These are phyloP conservation scores for Nannobrachium achirus DNA, from an alignment of 2,113 vertebrate genomes.

Conservation along the genomic window DNA sequence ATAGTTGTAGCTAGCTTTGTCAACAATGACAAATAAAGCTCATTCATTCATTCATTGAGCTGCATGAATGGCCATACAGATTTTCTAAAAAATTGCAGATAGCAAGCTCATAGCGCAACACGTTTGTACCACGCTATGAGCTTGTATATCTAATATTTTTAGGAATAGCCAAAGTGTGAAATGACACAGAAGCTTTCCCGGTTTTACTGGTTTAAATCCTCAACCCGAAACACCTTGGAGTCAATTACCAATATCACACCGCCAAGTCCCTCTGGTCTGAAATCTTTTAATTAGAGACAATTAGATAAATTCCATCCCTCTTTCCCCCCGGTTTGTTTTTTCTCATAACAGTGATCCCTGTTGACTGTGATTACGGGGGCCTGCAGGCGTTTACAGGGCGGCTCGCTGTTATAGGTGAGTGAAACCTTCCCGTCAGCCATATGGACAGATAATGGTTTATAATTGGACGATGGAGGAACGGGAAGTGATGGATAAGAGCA, in stretches of 20 bases:
- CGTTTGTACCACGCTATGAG: no score
- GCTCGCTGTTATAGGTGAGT: constrained; percentile 32
- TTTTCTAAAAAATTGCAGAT: no score
- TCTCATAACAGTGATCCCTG: constrained; percentile 41
- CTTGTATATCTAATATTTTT: no score
- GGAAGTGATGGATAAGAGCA: constrained; percentile 51
- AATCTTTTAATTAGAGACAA: constrained; percentile 57
- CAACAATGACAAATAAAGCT: no score
- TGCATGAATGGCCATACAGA: no score
- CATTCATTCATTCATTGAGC: no score
- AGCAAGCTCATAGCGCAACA: background rate
- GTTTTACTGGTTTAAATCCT: no score
- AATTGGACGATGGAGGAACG: constrained; percentile 70
- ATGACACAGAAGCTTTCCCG: no score
- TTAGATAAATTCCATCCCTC: constrained; percentile 47
- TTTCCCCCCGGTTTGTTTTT: constrained; percentile 49
- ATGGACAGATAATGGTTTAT: constrained; percentile 59
- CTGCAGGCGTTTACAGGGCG: constrained; percentile 16
- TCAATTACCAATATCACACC: no score
- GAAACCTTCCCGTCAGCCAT: constrained; percentile 31
- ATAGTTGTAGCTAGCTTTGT: no score
- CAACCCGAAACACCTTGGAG: no score
- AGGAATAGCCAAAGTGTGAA: no score
- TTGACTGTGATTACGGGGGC: constrained; percentile 58
- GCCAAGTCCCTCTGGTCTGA: constrained; percentile 38